A percentile compares a stretch with the other conserved stretches of the same genome.
phyloP scores from a whole-genome alignment of 2,888 invertebrate species.

The Epinotia brunnichana region DNA sequence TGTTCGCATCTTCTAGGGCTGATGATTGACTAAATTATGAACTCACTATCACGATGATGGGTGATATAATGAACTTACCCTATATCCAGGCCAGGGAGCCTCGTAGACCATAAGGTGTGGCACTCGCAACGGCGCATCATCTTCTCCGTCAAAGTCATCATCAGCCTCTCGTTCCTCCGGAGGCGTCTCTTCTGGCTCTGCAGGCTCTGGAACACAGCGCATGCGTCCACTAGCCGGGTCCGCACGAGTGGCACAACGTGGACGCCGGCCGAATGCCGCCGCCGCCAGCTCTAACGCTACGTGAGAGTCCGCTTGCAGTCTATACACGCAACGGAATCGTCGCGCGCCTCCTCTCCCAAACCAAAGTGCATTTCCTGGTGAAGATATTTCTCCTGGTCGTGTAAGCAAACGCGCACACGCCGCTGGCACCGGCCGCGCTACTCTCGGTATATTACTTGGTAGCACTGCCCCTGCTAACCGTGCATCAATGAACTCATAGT shows the following conservation, averaged over 20 bases:
- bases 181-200: constrained; percentile 49
- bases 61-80: constrained; percentile 59
- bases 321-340: constrained; percentile 90
- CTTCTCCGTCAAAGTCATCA: constrained; percentile 58
- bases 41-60: not conserved
- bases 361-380: constrained; percentile 91
- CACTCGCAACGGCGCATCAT: constrained; percentile 73
- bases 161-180: constrained; percentile 53
- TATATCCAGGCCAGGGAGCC: constrained; percentile 88
- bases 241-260: constrained; percentile 86
- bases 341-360: constrained; percentile 92
- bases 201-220: constrained; percentile 61
- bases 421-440: constrained; percentile 64
- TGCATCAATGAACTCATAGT: constrained; percentile 93
- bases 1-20: too few species aligned
- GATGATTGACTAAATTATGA: too few species aligned
- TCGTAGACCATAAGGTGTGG: constrained; percentile 86
- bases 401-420: constrained; percentile 69
- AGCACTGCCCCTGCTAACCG: constrained; percentile 88
- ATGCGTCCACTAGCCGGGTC: constrained; percentile 89
- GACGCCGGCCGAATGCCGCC: constrained; percentile 86
- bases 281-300: constrained; percentile 87
- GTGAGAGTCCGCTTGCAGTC: constrained; percentile 88
- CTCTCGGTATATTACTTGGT: constrained; percentile 68
- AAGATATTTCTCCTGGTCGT: constrained; percentile 85